Conservation (phyloP, 2,888 invertebrate species). For the Eudasyphora cyanicolor region DNA sequence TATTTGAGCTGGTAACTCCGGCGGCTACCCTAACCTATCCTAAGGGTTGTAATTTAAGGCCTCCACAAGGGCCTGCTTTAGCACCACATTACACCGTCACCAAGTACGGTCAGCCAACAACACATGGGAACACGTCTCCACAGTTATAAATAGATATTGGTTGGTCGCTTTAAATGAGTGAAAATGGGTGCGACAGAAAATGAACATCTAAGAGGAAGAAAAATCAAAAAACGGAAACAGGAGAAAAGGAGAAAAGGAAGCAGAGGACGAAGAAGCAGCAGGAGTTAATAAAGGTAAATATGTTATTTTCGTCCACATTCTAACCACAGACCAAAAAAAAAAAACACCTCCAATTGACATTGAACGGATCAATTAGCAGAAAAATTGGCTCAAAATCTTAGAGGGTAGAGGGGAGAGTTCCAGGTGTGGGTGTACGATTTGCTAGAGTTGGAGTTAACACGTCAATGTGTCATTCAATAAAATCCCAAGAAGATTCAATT, state of each 20-base stretch:
- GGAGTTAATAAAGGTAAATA: conserved; percentile 32
- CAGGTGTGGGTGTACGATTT: background rate
- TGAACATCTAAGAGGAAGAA: background rate
- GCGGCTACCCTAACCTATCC: too few species aligned
- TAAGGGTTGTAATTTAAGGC: too few species aligned
- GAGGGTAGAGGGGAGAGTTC: background rate
- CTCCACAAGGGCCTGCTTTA: too few species aligned
- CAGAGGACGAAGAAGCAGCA: background rate
- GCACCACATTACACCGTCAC: too few species aligned
- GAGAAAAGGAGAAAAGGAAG: background rate
- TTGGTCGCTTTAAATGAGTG: background rate
- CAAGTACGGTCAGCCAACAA: background rate
- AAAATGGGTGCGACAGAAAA: conserved; percentile 27
- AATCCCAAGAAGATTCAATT: conserved; percentile 2
- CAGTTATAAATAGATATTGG: background rate
- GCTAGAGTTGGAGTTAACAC: background rate
- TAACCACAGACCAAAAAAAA: background rate
- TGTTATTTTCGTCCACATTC: conserved; percentile 5
- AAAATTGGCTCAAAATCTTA: background rate
- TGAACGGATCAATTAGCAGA: background rate
- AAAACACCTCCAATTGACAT: conserved; percentile 17
- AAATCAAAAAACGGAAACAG: too few species aligned
- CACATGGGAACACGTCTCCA: conserved; percentile 1
- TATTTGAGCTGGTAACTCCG: too few species aligned
- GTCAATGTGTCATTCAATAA: background rate